These are phyloP conservation scores for Clanis bilineata DNA, from an alignment of 2,888 invertebrate genomes.

Conservation along the genomic window DNA sequence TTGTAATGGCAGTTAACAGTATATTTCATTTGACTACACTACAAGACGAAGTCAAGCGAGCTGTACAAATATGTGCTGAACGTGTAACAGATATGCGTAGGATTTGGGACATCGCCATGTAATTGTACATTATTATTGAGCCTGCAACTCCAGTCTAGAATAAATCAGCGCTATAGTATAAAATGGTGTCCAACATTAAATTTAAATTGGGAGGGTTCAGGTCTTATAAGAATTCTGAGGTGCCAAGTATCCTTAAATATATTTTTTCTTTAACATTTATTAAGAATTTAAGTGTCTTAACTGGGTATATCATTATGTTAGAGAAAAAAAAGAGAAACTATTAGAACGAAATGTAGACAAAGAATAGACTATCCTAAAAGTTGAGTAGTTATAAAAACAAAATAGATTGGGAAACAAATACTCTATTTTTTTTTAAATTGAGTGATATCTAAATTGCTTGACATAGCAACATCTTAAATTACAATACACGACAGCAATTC, in stretches of 20 bases:
- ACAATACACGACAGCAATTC: neutral
- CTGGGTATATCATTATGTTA: too few relatives aligned
- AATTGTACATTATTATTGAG: neutral
- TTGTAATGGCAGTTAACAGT: neutral
- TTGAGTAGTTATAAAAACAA: neutral
- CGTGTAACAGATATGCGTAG: neutral
- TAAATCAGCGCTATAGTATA: too few relatives aligned
- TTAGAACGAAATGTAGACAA: too few relatives aligned
- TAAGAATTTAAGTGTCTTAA: too few relatives aligned
- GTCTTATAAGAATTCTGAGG: too few relatives aligned
- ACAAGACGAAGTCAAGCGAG: neutral
- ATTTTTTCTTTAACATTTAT: too few relatives aligned
- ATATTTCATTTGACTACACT: neutral
- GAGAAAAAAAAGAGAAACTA: too few relatives aligned
- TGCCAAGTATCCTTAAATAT: too few relatives aligned
- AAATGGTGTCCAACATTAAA: too few relatives aligned
- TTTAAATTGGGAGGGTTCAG: too few relatives aligned
- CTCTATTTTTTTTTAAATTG: too few relatives aligned
- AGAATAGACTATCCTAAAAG: neutral
- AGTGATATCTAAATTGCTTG: neutral
- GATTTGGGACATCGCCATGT: neutral
- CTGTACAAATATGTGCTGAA: neutral
- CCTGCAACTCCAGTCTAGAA: neutral
- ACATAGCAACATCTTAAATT: neutral
- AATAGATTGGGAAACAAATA: neutral